A percentile compares a stretch with the other conserved stretches of the same genome.
Evolutionary conservation across 2,797 vertebrate species (phyloP).

Genomic region (Pantherophis alleghaniensis): DNA sequence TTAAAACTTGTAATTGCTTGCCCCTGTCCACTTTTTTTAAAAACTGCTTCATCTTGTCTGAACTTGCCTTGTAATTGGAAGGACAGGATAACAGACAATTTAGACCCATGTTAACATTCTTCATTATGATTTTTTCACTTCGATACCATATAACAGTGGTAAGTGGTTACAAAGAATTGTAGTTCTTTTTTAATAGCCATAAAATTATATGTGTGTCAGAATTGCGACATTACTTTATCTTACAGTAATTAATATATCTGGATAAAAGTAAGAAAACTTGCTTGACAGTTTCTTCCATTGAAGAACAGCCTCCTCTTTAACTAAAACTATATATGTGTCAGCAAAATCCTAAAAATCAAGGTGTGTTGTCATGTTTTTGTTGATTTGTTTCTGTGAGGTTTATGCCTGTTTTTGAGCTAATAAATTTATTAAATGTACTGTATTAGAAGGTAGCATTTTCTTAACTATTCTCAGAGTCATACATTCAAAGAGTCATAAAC

Average conservation of each 20-base stretch:
- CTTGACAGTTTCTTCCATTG: neutral
- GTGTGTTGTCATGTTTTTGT: neutral
- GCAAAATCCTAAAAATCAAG: neutral
- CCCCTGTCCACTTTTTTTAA: slow-evolving; percentile 46
- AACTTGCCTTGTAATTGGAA: slow-evolving; percentile 19
- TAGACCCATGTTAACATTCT: slow-evolving; percentile 23
- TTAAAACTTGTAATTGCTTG: slow-evolving; percentile 41
- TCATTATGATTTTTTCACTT: slow-evolving; percentile 25
- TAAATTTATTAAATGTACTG: neutral
- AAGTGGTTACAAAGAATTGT: neutral
- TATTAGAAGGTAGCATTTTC: neutral
- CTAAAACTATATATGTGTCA: neutral
- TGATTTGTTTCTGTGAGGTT: neutral
- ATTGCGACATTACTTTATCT: neutral
- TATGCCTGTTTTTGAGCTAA: neutral
- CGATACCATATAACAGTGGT: slow-evolving; percentile 12
- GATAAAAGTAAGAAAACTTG: neutral
- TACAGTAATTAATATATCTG: neutral
- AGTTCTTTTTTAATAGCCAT: neutral
- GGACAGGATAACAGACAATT: slow-evolving; percentile 23
- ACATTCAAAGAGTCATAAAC: neutral
- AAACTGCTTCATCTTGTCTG: slow-evolving; percentile 37
- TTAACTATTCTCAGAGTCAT: neutral
- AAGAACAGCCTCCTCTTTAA: neutral
- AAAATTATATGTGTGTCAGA: neutral